phyloP scores from a whole-genome alignment of 1,140 invertebrate species.

The Heliothis subflexa region DNA sequence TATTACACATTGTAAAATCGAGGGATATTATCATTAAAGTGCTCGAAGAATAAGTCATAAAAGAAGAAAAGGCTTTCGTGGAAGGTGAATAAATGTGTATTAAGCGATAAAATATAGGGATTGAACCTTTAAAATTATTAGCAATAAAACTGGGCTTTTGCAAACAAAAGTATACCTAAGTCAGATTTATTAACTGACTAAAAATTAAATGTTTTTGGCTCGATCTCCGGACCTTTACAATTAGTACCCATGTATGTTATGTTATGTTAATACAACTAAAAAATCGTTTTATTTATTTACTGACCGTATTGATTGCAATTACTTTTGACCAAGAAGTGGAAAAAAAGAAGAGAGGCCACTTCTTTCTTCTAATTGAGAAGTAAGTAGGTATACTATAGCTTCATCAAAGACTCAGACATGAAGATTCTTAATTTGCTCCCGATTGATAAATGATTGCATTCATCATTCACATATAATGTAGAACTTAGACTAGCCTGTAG shows the following conservation, averaged over 20 bases:
- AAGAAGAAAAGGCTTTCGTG: slow-evolving; percentile 2
- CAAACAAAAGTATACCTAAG: not conserved
- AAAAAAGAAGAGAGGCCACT: too few species aligned
- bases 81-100: slow-evolving; percentile 16
- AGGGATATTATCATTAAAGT: not conserved
- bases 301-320: too few species aligned
- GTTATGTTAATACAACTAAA: too few species aligned
- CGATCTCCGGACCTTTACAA: not conserved
- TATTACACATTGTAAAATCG: slow-evolving; percentile 24
- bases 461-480: too few species aligned
- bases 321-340: too few species aligned
- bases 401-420: too few species aligned
- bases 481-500: too few species aligned
- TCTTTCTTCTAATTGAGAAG: too few species aligned
- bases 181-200: slow-evolving; percentile 3
- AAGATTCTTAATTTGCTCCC: too few species aligned
- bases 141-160: slow-evolving; percentile 1
- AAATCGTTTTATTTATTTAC: too few species aligned
- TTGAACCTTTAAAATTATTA: slow-evolving; percentile 21
- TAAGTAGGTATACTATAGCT: too few species aligned
- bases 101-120: slow-evolving; percentile 11
- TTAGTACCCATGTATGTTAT: not conserved
- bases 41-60: slow-evolving; percentile 17
- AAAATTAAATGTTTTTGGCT: not conserved
- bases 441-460: too few species aligned